Evolutionary conservation across 2,113 vertebrate genomes (phyloP), one percentile per base, ranked within the genome.

Genomic region (Ammodramus savannarum): DNA sequence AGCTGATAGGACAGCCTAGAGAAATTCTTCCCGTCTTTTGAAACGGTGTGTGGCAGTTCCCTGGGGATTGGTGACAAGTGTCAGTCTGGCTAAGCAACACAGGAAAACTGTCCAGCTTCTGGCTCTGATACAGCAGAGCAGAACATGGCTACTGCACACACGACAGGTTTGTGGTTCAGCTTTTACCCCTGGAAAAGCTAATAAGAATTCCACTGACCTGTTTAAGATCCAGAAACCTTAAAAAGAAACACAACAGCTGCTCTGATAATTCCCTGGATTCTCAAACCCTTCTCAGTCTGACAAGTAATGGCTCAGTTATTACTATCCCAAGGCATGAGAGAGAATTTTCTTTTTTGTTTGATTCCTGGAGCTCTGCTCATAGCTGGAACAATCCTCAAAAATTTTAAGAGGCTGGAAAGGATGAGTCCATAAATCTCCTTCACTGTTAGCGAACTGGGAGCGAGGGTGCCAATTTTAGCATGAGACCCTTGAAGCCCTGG

Each of bases 251-350:
- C 89, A 94, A 82, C 71, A 97, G 93, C 89, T 76, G 92, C 95
- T 94, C 57, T 69, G 89, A 72, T 67, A 96, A 97, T 96, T 97
- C 96, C 96, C 94, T 66, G 54, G 95, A 83, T 94, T 57, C 96
- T 81, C 82, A 80, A 84, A 82, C 66, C 39, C 72, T 95, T 96
- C 93, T 91, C 67, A 25, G 57, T 66, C 82, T 93, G 94, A 97
- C 92, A 97, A 97, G 93, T 87, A 97, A 97, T 63, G 85, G 95
- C 71, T 97, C 90, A 95, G 96, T 92, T 86, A 93, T 94, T 97
- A 81, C 90, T 90, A 66, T 74, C 85, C 83, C 38, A 78, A 95
- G 92, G 91, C 84, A 79, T 34, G 62, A 7, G 66, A 91, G 85
- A 84, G 63, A 51, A 46, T 92, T 97, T 96, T 85, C 86, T 49